Evolutionary conservation across 2,113 vertebrate genomes (phyloP).

Genomic region (Acrocephalus kingi): DNA sequence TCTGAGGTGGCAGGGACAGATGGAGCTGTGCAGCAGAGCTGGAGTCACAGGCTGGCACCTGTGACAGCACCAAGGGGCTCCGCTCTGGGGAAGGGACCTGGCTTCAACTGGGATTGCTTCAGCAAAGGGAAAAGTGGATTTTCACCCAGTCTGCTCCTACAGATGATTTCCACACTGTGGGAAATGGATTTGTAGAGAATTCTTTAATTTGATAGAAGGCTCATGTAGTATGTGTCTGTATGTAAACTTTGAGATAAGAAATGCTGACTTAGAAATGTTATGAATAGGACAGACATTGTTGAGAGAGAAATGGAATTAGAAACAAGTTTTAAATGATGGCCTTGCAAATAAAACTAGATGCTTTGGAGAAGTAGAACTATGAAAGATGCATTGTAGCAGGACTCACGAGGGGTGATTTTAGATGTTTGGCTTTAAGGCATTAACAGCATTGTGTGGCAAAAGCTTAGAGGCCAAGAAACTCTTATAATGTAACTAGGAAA

Average conservation of each 20-base stretch:
- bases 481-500: not conserved
- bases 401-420: not conserved
- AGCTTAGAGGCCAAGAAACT: not conserved
- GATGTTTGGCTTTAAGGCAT: not conserved
- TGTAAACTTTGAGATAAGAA: not conserved
- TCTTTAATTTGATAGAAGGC: not conserved
- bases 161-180: not conserved
- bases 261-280: not conserved
- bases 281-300: not conserved
- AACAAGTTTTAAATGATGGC: not conserved
- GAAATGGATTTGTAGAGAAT: not conserved
- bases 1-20: slow-evolving; percentile 9
- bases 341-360: not conserved
- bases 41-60: not conserved
- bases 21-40: not conserved
- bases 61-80: not conserved
- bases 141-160: not conserved
- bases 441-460: not conserved
- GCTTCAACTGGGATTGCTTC: not conserved
- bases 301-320: not conserved
- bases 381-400: not conserved
- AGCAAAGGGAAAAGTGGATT: not conserved
- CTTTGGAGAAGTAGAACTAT: not conserved
- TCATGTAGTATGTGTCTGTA: not conserved
- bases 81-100: not conserved